Percentiles rank a stretch among this genome's conserved stretches.
Conservation (phyloP, 2,113 vertebrate species). For the Crypturellus undulatus region DNA sequence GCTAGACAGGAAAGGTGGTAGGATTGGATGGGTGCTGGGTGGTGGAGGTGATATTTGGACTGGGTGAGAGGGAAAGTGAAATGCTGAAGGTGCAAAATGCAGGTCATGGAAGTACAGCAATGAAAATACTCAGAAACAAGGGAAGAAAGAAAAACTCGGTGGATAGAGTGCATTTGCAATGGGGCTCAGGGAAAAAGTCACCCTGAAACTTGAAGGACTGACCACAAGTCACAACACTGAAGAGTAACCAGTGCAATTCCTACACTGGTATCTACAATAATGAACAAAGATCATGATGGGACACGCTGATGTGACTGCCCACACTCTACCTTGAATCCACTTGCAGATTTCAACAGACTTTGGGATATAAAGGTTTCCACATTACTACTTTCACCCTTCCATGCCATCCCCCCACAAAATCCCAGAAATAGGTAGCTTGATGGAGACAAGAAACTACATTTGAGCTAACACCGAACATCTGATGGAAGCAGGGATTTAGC, state of each 20-base stretch:
- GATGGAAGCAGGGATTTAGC: neutral
- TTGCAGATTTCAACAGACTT: neutral
- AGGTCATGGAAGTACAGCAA: neutral
- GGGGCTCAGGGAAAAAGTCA: neutral
- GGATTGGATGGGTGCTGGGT: neutral
- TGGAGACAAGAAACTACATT: neutral
- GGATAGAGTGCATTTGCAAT: neutral
- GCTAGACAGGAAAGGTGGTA: neutral
- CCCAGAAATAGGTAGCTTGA: neutral
- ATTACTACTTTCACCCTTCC: neutral
- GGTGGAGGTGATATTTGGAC: neutral
- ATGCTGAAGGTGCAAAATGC: neutral
- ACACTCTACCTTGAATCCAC: neutral
- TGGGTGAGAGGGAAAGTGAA: neutral
- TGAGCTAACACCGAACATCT: neutral
- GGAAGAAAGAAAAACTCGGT: neutral
- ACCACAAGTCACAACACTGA: neutral
- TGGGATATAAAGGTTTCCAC: neutral
- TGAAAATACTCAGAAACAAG: neutral
- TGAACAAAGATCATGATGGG: neutral
- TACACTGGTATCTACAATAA: neutral
- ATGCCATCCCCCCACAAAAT: neutral
- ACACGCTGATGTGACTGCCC: neutral
- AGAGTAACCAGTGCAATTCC: neutral
- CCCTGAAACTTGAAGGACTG: neutral